These are phyloP conservation scores for Dendrocincla tyrannina DNA, from an alignment of 2,797 vertebrate genomes.

Conservation along the genomic window DNA sequence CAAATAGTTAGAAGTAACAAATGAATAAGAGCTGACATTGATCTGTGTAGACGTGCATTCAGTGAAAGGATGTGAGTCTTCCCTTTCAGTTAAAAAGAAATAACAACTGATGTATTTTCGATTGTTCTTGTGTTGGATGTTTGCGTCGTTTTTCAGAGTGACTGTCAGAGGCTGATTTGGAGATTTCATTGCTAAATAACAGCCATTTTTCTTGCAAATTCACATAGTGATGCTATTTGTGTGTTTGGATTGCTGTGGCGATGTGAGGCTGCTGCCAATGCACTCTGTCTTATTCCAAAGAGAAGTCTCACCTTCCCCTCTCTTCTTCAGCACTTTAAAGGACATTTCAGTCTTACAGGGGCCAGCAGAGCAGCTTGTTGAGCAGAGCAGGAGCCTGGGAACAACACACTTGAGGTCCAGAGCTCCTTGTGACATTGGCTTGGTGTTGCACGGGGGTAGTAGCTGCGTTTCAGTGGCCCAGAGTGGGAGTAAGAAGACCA, in stretches of 20 bases:
- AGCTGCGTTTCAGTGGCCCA: not conserved
- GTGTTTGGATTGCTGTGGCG: not conserved
- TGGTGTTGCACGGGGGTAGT: not conserved
- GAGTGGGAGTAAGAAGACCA: not conserved
- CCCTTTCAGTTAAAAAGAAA: not conserved
- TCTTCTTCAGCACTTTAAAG: not conserved
- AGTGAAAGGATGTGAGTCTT: not conserved
- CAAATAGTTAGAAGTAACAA: not conserved
- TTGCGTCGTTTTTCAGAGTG: not conserved
- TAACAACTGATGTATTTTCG: not conserved
- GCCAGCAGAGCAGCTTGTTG: not conserved
- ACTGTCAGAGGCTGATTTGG: not conserved
- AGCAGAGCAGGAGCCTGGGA: not conserved
- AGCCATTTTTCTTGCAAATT: conserved; percentile 26
- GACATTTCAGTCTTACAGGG: not conserved
- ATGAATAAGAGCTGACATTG: not conserved
- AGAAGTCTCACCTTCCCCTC: not conserved
- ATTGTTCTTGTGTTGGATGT: not conserved
- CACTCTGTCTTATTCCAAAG: not conserved
- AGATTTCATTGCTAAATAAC: conserved; percentile 16
- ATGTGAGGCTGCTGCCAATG: not conserved
- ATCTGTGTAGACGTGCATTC: not conserved
- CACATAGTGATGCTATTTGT: not conserved
- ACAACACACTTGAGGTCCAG: not conserved
- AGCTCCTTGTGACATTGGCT: not conserved